These are phyloP conservation scores for Drosophila simulans DNA, from an alignment of 1,140 invertebrate species.

Conservation along the genomic window DNA sequence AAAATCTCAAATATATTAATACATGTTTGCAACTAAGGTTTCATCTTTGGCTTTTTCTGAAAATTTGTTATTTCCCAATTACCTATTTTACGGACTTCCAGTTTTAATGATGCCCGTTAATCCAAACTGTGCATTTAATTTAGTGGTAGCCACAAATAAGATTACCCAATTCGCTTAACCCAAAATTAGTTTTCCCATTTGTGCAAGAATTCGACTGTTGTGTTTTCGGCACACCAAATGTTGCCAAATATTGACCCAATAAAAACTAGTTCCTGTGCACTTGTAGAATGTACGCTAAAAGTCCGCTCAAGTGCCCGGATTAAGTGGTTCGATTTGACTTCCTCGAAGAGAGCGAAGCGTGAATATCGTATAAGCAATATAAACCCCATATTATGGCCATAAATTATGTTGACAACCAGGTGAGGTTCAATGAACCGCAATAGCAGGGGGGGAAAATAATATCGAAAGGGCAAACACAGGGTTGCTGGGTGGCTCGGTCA, in stretches of 20 bases:
- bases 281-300: conserved; percentile 16
- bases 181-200: conserved; percentile 8
- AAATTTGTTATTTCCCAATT: neutral
- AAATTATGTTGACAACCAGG: conserved; percentile 36
- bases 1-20: no score
- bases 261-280: conserved; percentile 40
- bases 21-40: no score
- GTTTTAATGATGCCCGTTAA: neutral
- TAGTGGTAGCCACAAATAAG: neutral
- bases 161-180: conserved; percentile 10
- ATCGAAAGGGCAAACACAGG: conserved; percentile 62
- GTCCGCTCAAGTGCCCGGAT: conserved; percentile 2
- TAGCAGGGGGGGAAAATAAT: conserved; percentile 16
- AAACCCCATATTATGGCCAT: conserved; percentile 14
- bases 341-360: conserved; percentile 17
- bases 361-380: neutral
- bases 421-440: conserved; percentile 66
- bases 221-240: conserved; percentile 22
- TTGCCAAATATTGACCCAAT: conserved; percentile 45
- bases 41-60: no score
- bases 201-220: conserved; percentile 20
- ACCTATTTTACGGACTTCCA: neutral
- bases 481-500: conserved; percentile 51
- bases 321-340: conserved; percentile 16
- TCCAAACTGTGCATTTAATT: neutral